A percentile compares a stretch with the other conserved stretches of the same genome.
phyloP scores from a whole-genome alignment of 2,888 invertebrate species.

The Oscheius sp. region DNA sequence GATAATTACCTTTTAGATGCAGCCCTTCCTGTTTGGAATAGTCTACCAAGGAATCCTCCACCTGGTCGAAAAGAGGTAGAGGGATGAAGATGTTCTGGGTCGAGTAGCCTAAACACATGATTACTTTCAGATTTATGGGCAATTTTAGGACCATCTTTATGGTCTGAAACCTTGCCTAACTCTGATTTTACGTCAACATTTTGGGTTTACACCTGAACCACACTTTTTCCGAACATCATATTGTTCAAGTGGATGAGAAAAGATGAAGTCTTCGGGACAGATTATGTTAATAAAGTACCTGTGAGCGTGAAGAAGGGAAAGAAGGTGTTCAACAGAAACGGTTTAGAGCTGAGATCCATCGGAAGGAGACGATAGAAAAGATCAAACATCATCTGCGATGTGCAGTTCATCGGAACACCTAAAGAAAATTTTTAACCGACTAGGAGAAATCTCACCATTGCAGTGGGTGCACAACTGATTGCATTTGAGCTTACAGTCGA shows the following conservation, averaged over 20 bases:
- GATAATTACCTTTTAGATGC: conserved; percentile 45
- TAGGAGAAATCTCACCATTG: conserved; percentile 11
- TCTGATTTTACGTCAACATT: too few species aligned
- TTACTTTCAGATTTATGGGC: neutral
- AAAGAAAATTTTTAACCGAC: neutral
- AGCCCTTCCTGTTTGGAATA: conserved; percentile 47
- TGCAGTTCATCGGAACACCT: conserved; percentile 60
- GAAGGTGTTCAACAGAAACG: conserved; percentile 67
- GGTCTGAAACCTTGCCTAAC: too few species aligned
- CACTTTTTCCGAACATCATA: too few species aligned
- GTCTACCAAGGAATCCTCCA: conserved; percentile 49
- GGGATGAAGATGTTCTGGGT: conserved; percentile 57
- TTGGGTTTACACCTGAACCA: too few species aligned
- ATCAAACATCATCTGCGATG: conserved; percentile 68
- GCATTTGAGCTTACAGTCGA: conserved; percentile 55
- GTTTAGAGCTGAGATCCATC: conserved; percentile 45
- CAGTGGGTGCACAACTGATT: conserved; percentile 27
- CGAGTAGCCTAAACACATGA: conserved; percentile 41
- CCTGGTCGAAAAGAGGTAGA: conserved; percentile 48
- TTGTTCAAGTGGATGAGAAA: too few species aligned
- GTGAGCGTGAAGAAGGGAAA: conserved; percentile 69
- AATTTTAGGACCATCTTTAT: too few species aligned
- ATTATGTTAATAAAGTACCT: conserved; percentile 8
- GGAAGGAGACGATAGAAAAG: conserved; percentile 72
- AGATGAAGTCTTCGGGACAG: too few species aligned